These are phyloP conservation scores for Pocillopora verrucosa DNA, from an alignment of 64 coral and sea anemone genomes.

Conservation along the genomic window DNA sequence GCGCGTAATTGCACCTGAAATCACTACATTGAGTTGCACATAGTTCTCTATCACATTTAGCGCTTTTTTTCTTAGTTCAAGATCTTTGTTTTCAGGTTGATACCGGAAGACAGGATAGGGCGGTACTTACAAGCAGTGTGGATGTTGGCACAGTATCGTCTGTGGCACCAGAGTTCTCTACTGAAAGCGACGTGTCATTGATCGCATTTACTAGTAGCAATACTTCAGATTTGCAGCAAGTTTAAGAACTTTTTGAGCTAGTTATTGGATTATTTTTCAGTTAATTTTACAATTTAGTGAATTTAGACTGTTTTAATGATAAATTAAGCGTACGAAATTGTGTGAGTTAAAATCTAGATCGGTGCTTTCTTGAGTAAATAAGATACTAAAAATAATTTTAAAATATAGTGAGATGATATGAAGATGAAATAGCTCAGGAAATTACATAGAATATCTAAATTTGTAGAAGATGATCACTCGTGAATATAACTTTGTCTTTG, in stretches of 20 bases:
- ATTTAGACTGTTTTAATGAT: no score
- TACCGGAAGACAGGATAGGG: not conserved
- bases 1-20: not conserved
- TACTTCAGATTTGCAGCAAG: not conserved
- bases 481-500: no score
- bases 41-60: not conserved
- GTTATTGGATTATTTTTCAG: not conserved
- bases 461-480: no score
- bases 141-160: not conserved
- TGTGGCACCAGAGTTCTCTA: not conserved
- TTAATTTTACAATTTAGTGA: no score
- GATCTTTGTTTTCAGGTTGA: conserved; percentile 1
- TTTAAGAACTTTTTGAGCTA: not conserved
- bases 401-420: not conserved
- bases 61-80: not conserved
- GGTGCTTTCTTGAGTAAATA: not conserved
- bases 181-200: conserved; percentile 31
- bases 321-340: no score
- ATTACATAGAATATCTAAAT: no score
- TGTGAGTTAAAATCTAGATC: no score
- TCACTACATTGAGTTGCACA: not conserved
- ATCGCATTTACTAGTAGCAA: conserved; percentile 16
- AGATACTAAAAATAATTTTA: not conserved
- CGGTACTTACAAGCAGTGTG: not conserved
- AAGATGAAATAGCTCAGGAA: no score